Evolutionary conservation across 2,888 invertebrate species (phyloP), one percentile per base, ranked within the genome.

Genomic region (Lepetodrilus schrolli): DNA sequence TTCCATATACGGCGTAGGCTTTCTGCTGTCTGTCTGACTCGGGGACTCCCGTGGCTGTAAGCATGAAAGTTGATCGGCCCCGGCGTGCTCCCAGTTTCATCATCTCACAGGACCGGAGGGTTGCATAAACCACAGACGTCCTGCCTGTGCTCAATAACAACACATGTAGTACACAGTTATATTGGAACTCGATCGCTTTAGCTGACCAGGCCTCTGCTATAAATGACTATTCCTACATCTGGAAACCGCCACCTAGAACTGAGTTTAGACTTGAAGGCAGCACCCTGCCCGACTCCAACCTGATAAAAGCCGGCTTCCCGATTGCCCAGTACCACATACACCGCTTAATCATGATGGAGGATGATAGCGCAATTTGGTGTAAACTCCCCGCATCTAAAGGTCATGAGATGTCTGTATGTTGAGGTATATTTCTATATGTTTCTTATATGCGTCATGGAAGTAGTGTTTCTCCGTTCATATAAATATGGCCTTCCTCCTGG

Each of bases 1-100:
- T n/a, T 58, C 58, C 58, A 58, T 58, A 58, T 58, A 58, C 34
- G 58, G 58, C 20, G 17, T 34, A 58, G 17, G 34, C 23, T 43
- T 43, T 13, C 17, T 43, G 43, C 43, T 17, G 43, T 43, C 43
- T 8, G 4, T 43, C n/a, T 17, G 4, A 43, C 17, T 43, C n/a
- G n/a, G 13, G 43, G 13, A 17, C 43, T 43, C 2, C 43, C 4
- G 43, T 43, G 13, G 43, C 17, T 17, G n/a, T n/a, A 43, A 13
- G 13, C 7, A 30, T 58, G 58, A 58, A 58, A 58, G 58, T 10
- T 34, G 58, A 58, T 58, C 58, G 26, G n/a, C 30, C 43, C 17
- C 37, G 10, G 7, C 5, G 37, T 5, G 37, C 37, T n/a, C n/a
- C 7, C 4, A 43, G 17, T 13, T 43, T 37, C 7, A 37, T 37